Percentiles rank a stretch among this genome's conserved stretches.
Evolutionary conservation across 2,888 invertebrate genomes (phyloP).

Genomic region (Congeria kusceri): DNA sequence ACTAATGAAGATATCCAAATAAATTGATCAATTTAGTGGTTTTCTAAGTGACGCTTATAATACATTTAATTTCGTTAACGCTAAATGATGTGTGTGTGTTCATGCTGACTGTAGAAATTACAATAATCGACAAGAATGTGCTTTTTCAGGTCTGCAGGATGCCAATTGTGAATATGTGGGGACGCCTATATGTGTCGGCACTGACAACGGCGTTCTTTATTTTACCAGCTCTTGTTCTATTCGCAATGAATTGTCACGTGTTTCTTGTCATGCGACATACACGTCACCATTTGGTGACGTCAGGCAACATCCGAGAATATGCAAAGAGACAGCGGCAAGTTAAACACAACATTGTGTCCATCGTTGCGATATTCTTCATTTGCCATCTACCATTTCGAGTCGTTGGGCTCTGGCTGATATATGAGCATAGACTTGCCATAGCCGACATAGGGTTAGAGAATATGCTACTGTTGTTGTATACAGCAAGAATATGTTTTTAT

Average conservation of each 20-base stretch:
- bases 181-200: slow-evolving; percentile 24
- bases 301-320: too few relatives aligned
- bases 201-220: slow-evolving; percentile 37
- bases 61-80: too few relatives aligned
- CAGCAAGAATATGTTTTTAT: slow-evolving; percentile 79
- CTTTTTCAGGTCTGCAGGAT: slow-evolving; percentile 51
- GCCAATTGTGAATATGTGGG: slow-evolving; percentile 34
- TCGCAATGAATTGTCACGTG: slow-evolving; percentile 41
- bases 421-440: slow-evolving; percentile 51
- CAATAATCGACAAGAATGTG: too few relatives aligned
- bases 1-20: too few relatives aligned
- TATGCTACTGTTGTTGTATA: slow-evolving; percentile 61
- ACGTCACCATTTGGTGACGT: slow-evolving; percentile 1
- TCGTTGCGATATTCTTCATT: slow-evolving; percentile 70
- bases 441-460: slow-evolving; percentile 62
- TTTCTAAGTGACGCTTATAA: too few relatives aligned
- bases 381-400: slow-evolving; percentile 69
- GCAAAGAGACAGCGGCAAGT: slow-evolving; percentile 43
- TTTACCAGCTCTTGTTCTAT: slow-evolving; percentile 33
- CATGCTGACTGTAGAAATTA: too few relatives aligned
- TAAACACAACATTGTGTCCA: slow-evolving; percentile 62
- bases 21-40: too few relatives aligned
- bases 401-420: slow-evolving; percentile 68
- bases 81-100: too few relatives aligned
- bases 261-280: slow-evolving; percentile 34